A percentile compares a stretch with the other conserved stretches of the same genome.
phyloP scores from a whole-genome alignment of 2,797 vertebrate species.

The Falco peregrinus region DNA sequence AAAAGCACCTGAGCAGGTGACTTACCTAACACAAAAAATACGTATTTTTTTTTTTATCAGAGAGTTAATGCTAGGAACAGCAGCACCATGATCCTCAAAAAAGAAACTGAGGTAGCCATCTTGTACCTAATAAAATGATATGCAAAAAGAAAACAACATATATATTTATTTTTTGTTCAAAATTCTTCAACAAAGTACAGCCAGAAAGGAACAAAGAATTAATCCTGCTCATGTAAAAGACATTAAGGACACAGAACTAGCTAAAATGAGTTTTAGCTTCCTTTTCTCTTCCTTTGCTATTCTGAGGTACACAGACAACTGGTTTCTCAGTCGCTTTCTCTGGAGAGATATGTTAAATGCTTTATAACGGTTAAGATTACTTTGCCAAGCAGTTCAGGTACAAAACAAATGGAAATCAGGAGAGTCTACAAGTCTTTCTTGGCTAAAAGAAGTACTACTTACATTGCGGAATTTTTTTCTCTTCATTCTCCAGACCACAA shows the following conservation, averaged over 20 bases:
- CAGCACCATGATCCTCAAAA: background rate
- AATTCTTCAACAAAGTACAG: background rate
- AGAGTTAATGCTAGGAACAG: background rate
- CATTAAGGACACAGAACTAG: background rate
- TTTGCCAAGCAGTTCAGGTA: slow-evolving; percentile 1
- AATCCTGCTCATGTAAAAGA: background rate
- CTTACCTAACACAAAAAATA: background rate
- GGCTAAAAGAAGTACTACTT: background rate
- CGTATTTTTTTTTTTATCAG: background rate
- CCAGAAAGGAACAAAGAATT: background rate
- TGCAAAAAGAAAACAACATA: fast-evolving
- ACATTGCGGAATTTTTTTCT: background rate
- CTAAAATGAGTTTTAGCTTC: background rate
- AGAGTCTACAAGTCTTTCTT: background rate
- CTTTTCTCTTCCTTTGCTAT: background rate
- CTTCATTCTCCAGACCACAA: background rate
- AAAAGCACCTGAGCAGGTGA: background rate
- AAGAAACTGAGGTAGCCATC: background rate
- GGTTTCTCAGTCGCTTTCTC: background rate
- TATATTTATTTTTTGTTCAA: background rate
- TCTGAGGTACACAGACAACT: background rate
- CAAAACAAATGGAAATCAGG: slow-evolving; percentile 12
- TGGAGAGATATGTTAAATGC: background rate
- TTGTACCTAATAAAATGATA: background rate
- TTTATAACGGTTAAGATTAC: background rate